phyloP scores from a whole-genome alignment of 2,113 vertebrate genomes.

The Odontophorus gujanensis region DNA sequence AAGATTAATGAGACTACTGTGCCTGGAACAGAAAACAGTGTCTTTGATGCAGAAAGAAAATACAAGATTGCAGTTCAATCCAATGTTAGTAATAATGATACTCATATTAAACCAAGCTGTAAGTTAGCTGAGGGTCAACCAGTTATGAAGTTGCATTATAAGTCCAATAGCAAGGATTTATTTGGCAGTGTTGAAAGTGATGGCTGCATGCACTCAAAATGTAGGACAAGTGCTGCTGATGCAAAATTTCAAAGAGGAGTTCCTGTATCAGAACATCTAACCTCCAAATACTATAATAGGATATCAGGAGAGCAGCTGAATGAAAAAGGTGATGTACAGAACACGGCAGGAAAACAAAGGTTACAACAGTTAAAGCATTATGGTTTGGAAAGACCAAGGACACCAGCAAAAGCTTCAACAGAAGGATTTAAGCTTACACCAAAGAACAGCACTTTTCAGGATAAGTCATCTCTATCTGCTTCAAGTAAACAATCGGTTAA shows the following conservation, averaged over 20 bases:
- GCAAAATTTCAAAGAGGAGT: background rate
- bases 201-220: rapidly evolving
- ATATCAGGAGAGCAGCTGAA: constrained; percentile 64
- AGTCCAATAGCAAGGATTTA: background rate
- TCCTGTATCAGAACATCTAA: background rate
- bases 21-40: background rate
- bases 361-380: constrained; percentile 60
- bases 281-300: constrained; percentile 68
- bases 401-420: constrained; percentile 11
- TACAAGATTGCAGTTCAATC: constrained; percentile 34
- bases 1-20: background rate
- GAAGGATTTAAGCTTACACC: constrained; percentile 31
- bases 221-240: background rate
- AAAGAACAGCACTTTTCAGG: background rate
- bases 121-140: constrained; percentile 21
- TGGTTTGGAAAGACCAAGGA: constrained; percentile 71
- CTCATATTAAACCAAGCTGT: background rate
- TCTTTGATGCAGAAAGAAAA: background rate
- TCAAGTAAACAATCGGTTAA: background rate
- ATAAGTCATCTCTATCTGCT: background rate
- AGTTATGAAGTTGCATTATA: background rate
- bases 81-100: background rate
- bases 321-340: constrained; percentile 68
- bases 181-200: background rate
- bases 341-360: constrained; percentile 50